Percentiles rank a stretch among this genome's conserved stretches.
Evolutionary conservation across 2,113 vertebrate genomes (phyloP).

Genomic region (Zeus faber): DNA sequence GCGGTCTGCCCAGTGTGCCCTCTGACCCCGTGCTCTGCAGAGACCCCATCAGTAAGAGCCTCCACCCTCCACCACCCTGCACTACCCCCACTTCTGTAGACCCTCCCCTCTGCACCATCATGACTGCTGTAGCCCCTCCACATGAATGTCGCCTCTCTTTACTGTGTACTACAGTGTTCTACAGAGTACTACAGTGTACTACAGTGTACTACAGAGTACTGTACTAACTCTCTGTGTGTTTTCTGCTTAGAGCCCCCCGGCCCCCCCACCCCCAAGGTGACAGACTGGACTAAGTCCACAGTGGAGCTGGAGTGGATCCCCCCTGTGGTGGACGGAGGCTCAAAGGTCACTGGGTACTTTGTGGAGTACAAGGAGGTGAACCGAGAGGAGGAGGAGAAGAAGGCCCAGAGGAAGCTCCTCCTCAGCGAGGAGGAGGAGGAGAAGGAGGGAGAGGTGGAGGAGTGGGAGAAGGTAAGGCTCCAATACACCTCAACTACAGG

Average conservation of each 20-base stretch:
- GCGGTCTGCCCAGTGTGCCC: constrained; percentile 88
- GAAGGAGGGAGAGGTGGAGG: constrained; percentile 46
- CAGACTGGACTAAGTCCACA: constrained; percentile 93
- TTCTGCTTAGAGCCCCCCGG: constrained; percentile 86
- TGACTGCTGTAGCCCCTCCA: too few species aligned
- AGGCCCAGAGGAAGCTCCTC: constrained; percentile 56
- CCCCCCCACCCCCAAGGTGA: constrained; percentile 91
- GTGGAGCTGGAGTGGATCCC: constrained; percentile 95
- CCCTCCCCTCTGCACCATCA: too few species aligned
- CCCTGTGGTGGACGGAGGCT: constrained; percentile 89
- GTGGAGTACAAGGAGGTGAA: constrained; percentile 91
- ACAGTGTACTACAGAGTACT: too few species aligned
- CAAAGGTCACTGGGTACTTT: constrained; percentile 93
- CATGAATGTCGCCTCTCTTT: too few species aligned
- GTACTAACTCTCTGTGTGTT: too few species aligned
- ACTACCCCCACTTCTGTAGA: constrained; percentile 1
- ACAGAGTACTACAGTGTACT: too few species aligned
- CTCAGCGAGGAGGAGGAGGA: constrained; percentile 47
- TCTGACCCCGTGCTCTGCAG: constrained; percentile 88
- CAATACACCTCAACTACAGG: too few species aligned
- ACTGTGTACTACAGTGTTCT: too few species aligned
- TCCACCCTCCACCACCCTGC: not conserved
- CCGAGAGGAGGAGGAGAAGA: constrained; percentile 75
- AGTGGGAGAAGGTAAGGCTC: constrained; percentile 96
- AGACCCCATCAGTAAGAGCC: constrained; percentile 88